phyloP scores from a whole-genome alignment of 2,888 invertebrate species.

The Clostera curtula region DNA sequence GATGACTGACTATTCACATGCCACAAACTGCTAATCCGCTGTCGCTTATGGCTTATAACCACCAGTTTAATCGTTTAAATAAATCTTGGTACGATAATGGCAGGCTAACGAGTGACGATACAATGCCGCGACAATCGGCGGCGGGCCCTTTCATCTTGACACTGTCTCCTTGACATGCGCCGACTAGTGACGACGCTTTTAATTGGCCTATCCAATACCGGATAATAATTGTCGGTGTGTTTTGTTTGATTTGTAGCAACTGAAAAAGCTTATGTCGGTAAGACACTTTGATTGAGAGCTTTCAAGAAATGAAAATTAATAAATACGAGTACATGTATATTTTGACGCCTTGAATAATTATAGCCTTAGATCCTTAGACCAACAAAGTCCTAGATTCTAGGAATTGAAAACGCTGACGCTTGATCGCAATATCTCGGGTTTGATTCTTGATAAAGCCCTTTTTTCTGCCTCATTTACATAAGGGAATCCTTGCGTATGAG shows the following conservation, averaged over 20 bases:
- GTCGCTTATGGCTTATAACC: slow-evolving; percentile 19
- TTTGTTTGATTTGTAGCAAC: slow-evolving; percentile 1
- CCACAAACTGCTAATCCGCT: slow-evolving; percentile 15
- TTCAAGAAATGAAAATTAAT: too few species aligned
- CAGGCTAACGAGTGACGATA: slow-evolving; percentile 70
- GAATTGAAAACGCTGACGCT: too few species aligned
- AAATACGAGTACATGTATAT: too few species aligned
- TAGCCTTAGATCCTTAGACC: too few species aligned
- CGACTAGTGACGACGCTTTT: slow-evolving; percentile 24
- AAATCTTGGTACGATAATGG: slow-evolving; percentile 71
- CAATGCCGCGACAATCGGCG: slow-evolving; percentile 70
- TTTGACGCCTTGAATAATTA: too few species aligned
- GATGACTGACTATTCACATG: background rate
- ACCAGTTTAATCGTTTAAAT: slow-evolving; percentile 64
- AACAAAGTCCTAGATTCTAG: too few species aligned
- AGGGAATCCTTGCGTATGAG: too few species aligned
- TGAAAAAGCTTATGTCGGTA: too few species aligned
- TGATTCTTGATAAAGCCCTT: too few species aligned
- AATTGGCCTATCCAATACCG: slow-evolving; percentile 25
- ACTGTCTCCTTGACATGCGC: slow-evolving; percentile 31
- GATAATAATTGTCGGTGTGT: slow-evolving; percentile 24
- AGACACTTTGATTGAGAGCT: too few species aligned
- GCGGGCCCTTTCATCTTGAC: slow-evolving; percentile 70
- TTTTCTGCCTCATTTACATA: too few species aligned
- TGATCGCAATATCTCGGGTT: too few species aligned